These are phyloP conservation scores for Bungarus multicinctus DNA, from an alignment of 2,113 vertebrate species.

Conservation along the genomic window DNA sequence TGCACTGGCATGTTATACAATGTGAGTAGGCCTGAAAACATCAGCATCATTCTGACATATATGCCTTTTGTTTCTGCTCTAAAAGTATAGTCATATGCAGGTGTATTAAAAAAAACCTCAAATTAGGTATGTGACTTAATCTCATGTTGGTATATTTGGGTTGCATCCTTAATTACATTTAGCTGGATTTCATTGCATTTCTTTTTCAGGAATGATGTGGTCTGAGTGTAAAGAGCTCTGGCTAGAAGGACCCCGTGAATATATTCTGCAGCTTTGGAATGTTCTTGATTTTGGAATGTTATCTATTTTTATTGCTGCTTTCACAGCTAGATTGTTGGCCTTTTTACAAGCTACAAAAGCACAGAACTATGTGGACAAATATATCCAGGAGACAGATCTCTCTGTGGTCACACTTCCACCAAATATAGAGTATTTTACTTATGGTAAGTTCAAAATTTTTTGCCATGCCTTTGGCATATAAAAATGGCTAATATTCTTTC, in stretches of 20 bases:
- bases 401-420: slow-evolving; percentile 81
- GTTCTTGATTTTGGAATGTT: slow-evolving; percentile 89
- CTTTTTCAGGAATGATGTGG: slow-evolving; percentile 87
- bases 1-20: not conserved
- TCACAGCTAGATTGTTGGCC: slow-evolving; percentile 83
- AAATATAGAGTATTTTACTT: slow-evolving; percentile 86
- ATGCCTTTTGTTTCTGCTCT: not conserved
- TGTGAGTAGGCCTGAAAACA: not conserved
- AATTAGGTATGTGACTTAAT: not conserved
- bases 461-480: not conserved
- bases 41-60: not conserved
- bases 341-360: slow-evolving; percentile 85
- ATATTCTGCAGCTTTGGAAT: slow-evolving; percentile 86
- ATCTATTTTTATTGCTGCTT: slow-evolving; percentile 87
- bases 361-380: slow-evolving; percentile 84
- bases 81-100: not conserved
- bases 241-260: slow-evolving; percentile 86
- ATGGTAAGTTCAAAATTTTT: slow-evolving; percentile 69
- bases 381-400: slow-evolving; percentile 77
- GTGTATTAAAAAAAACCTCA: not conserved
- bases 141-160: not conserved
- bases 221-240: slow-evolving; percentile 89
- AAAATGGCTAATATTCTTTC: not conserved
- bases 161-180: not conserved
- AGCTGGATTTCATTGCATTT: not conserved